Evolutionary conservation across 2,113 vertebrate genomes (phyloP).

Genomic region (Indicator maculatus): DNA sequence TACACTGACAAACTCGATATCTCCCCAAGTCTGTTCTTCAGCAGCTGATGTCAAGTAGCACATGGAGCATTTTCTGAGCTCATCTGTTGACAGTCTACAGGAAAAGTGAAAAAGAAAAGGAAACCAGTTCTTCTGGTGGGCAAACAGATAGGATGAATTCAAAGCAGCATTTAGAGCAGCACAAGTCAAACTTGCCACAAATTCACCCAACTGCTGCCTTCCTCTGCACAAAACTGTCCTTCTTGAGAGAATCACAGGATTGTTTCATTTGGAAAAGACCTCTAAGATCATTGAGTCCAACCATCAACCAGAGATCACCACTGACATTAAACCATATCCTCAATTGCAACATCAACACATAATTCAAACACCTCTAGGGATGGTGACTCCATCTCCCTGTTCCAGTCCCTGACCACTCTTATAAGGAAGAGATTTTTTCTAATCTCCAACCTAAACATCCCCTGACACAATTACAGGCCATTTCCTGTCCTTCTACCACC

Average conservation of each 20-base stretch:
- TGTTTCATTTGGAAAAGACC: too few relatives aligned
- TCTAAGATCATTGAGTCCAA: too few relatives aligned
- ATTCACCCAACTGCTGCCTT: neutral
- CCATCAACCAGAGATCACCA: too few relatives aligned
- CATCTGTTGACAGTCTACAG: neutral
- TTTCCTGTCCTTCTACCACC: too few relatives aligned
- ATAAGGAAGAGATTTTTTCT: too few relatives aligned
- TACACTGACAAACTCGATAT: conserved; percentile 25
- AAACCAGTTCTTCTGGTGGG: neutral
- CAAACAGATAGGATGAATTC: neutral
- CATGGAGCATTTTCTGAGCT: conserved; percentile 14
- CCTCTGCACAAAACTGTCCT: neutral
- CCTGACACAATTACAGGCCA: too few relatives aligned
- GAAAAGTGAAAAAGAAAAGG: neutral
- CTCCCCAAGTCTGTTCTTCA: conserved; percentile 34
- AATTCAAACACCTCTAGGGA: too few relatives aligned
- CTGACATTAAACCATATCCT: too few relatives aligned
- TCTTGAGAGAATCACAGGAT: neutral
- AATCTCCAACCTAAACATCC: too few relatives aligned
- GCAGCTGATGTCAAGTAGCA: conserved; percentile 30
- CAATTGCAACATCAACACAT: too few relatives aligned
- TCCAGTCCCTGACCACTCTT: too few relatives aligned
- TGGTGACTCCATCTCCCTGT: too few relatives aligned
- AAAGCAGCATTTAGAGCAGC: neutral
- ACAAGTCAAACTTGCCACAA: neutral